phyloP scores from a whole-genome alignment of 1,140 invertebrate species.

The Onthophagus taurus region DNA sequence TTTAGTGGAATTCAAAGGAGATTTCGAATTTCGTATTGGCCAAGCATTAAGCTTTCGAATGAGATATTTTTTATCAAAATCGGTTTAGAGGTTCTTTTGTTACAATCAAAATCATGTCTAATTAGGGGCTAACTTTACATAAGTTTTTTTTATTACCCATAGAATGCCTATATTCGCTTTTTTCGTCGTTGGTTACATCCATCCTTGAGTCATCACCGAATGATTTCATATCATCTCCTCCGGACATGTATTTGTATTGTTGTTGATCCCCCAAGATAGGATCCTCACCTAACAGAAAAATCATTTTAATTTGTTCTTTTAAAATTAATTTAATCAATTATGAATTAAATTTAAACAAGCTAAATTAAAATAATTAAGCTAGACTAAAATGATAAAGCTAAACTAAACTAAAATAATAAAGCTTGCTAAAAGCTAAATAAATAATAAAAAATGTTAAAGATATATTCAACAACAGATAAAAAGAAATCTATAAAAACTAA shows the following conservation, averaged over 20 bases:
- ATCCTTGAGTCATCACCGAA: conserved; percentile 68
- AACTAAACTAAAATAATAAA: not conserved
- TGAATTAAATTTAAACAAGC: not conserved
- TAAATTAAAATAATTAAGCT: not conserved
- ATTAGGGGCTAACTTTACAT: no score
- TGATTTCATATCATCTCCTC: conserved; percentile 72
- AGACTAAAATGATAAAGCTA: not conserved
- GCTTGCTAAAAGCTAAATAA: not conserved
- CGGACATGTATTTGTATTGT: conserved; percentile 80
- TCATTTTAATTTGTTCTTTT: no score
- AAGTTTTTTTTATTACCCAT: conserved; percentile 36
- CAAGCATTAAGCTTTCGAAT: no score
- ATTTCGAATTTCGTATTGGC: no score
- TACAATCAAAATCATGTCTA: no score
- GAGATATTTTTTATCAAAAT: no score
- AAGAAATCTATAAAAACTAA: no score
- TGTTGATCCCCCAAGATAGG: conserved; percentile 67
- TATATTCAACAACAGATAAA: not conserved
- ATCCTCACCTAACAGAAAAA: conserved; percentile 62
- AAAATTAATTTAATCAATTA: no score
- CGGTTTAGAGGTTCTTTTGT: no score
- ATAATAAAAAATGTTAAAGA: not conserved
- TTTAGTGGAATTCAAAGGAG: no score
- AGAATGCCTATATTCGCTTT: conserved; percentile 36
- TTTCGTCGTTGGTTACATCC: conserved; percentile 64